Conservation (phyloP, 2,113 vertebrate genomes). For the Heliornis fulica region DNA sequence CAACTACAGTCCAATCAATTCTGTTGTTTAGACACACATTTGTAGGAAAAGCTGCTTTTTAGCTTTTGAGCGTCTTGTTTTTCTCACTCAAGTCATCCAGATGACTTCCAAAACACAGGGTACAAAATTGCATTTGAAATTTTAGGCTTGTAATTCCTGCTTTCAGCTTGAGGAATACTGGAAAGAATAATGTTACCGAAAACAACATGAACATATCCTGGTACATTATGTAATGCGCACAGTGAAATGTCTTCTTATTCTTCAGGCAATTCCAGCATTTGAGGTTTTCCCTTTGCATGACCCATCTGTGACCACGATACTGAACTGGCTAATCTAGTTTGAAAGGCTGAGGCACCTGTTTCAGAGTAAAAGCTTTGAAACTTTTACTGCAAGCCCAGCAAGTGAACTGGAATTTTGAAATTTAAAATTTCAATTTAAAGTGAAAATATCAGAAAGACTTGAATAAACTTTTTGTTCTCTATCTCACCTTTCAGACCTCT, state of each 20-base stretch:
- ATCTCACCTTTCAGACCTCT: background rate
- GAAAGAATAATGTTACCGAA: background rate
- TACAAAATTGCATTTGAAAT: background rate
- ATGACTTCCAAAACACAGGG: background rate
- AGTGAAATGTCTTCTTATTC: background rate
- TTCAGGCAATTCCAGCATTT: background rate
- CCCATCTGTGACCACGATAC: background rate
- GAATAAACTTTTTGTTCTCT: background rate
- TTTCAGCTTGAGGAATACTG: background rate
- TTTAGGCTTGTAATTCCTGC: background rate
- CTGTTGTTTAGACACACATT: background rate
- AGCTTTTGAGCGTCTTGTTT: background rate
- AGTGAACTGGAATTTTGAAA: background rate
- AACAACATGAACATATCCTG: background rate
- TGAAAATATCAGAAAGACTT: background rate
- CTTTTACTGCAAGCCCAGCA: background rate
- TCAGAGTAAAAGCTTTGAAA: background rate
- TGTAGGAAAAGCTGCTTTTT: background rate
- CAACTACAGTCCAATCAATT: background rate
- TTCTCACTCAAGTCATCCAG: background rate
- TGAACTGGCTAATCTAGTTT: background rate
- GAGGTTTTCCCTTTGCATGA: background rate
- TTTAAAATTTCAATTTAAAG: background rate
- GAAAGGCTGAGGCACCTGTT: background rate
- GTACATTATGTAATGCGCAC: fast-evolving